Conservation (phyloP, 2,888 invertebrate species). For the Netelia fuscicornis region DNA sequence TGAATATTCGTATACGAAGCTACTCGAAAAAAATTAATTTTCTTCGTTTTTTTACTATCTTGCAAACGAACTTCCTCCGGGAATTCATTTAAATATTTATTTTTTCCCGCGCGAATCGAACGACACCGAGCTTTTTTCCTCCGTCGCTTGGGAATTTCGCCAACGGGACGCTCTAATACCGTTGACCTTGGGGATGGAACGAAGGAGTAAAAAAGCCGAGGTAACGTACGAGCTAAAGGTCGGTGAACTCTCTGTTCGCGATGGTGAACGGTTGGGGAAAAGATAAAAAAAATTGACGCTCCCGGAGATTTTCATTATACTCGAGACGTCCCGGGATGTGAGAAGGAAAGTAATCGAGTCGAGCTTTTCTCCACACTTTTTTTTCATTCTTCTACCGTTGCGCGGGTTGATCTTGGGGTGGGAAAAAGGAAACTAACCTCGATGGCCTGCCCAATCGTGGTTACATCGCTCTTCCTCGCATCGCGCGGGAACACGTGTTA, state of each 20-base stretch:
- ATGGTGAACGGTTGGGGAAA: constrained; percentile 30
- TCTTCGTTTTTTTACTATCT: no score
- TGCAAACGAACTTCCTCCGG: no score
- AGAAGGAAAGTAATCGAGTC: constrained; percentile 14
- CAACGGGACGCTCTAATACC: not conserved
- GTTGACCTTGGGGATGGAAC: constrained; percentile 7
- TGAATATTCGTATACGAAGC: no score
- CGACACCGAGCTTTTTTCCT: not conserved
- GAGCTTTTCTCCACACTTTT: constrained; percentile 22
- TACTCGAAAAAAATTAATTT: no score
- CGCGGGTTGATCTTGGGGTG: not conserved
- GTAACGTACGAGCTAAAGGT: constrained; percentile 23
- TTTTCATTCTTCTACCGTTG: constrained; percentile 13
- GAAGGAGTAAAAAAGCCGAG: not conserved
- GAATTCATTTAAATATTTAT: not conserved
- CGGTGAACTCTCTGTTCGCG: constrained; percentile 1
- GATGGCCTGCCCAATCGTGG: constrained; percentile 1
- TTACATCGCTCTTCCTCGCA: not conserved
- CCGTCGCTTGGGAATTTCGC: not conserved
- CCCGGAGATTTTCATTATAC: constrained; percentile 27
- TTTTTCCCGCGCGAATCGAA: not conserved
- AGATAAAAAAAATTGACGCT: constrained; percentile 23
- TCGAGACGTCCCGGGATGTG: constrained; percentile 18
- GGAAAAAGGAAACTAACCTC: constrained; percentile 19
- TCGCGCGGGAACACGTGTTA: not conserved